Conservation (phyloP, 2,797 vertebrate species). For the Cichlasoma orientale region DNA sequence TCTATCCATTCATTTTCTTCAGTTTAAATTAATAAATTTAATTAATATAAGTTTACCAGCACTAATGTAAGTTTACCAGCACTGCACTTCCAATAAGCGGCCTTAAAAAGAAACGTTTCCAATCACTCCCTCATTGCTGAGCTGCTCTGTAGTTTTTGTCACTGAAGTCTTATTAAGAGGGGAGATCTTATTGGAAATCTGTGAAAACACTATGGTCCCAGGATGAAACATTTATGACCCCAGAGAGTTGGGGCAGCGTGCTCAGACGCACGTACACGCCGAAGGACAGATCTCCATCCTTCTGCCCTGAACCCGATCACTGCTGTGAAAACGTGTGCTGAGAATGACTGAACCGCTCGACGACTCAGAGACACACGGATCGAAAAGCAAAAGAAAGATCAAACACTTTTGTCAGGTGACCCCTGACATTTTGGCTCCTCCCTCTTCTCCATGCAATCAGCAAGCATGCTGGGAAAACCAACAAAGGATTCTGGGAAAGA, state of each 20-base stretch:
- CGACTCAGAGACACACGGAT: background rate
- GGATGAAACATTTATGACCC: slow-evolving; percentile 2
- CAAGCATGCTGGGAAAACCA: slow-evolving; percentile 73
- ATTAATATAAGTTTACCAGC: background rate
- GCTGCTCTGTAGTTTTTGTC: background rate
- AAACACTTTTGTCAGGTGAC: slow-evolving; percentile 47
- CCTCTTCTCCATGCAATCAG: slow-evolving; percentile 53
- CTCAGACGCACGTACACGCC: slow-evolving; percentile 30
- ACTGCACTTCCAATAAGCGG: background rate
- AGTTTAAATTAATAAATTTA: too few relatives aligned
- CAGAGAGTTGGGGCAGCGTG: slow-evolving; percentile 4
- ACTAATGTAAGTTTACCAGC: background rate
- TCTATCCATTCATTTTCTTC: too few relatives aligned
- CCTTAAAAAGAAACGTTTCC: background rate
- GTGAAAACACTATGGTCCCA: background rate
- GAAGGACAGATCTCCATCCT: background rate
- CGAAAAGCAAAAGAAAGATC: slow-evolving; percentile 2
- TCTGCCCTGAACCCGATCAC: background rate
- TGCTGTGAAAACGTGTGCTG: background rate
- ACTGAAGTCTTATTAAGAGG: background rate
- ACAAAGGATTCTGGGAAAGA: slow-evolving; percentile 77
- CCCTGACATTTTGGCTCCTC: slow-evolving; percentile 55
- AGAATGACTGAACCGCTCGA: background rate
- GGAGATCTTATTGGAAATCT: slow-evolving; percentile 1
- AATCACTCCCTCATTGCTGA: background rate